Base-by-base conservation (phyloP, 92 coral and sea anemone genomes). In the Palythoa caribaeorum region DNA sequence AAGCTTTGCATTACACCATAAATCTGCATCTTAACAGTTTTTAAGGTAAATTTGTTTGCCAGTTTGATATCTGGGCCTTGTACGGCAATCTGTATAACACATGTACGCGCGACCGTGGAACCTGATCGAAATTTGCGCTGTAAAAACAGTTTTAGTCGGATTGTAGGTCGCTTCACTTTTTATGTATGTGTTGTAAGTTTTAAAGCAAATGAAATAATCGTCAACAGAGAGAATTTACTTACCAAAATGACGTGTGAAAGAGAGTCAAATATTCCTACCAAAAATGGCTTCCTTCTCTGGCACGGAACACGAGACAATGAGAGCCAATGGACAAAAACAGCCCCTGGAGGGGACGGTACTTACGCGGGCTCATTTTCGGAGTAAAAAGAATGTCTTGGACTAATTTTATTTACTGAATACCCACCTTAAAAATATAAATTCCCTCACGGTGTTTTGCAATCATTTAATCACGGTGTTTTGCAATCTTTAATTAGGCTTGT, bases 61-160 rank as follows among this genome's bases (percentile, higher is more conserved):
- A 84, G 81, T 84, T 84, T 84, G 80, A 71, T 84, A 84, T 80
- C 88, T 84, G 88, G 80, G 88, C 88, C 88, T 84, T 70, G 69
- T 62, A 62, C 69, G 69, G 69, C 69, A 62, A 62, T 62, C 69
- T 62, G 69, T 62, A 62, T 62, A 62, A 62, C 69, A 62, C 69
- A 62, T 62, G 69, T 62, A 62, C 69, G 69, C 69, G 69, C 69
- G 69, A 62, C 69, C 69, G 69, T 62, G 69, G 69, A 62, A 62
- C 69, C 69, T 62, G 69, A 62, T 62, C 69, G 69, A 62, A 62
- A 62, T 62, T 62, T 62, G 69, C 69, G 69, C 69, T 62, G 69
- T 62, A 62, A 62, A 62, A 62, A 62, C 69, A 62, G 69, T 62
- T 62, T 62, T 62, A 62, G 69, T 62, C 69, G 16, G 69, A 62